A percentile compares a stretch with the other conserved stretches of the same genome.
Evolutionary conservation across 1,140 invertebrate genomes (phyloP).

Genomic region (Drosophila orena): DNA sequence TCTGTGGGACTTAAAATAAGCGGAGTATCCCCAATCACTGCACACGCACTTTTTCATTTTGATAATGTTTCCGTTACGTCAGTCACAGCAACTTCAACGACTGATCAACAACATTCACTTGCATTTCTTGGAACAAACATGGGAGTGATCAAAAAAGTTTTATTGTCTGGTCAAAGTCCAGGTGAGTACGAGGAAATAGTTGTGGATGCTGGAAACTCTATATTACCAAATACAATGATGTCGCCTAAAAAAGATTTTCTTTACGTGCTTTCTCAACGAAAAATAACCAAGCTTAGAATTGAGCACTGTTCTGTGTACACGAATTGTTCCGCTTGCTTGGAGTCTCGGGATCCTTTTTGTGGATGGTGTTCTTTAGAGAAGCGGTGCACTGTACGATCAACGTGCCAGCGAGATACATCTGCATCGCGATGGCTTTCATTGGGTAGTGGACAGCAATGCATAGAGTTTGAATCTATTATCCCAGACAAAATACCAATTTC

Average conservation of each 20-base stretch:
- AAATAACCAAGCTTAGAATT: conserved; percentile 95
- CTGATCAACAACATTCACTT: conserved; percentile 94
- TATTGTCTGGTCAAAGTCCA: conserved; percentile 88
- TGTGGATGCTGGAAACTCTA: conserved; percentile 89
- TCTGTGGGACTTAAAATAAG: conserved; percentile 97
- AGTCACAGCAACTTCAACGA: conserved; percentile 90
- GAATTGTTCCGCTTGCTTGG: conserved; percentile 95
- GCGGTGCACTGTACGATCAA: conserved; percentile 93
- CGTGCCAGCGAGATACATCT: conserved; percentile 95
- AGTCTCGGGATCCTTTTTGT: conserved; percentile 97
- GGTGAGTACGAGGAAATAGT: conserved; percentile 92
- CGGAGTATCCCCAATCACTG: conserved; percentile 92
- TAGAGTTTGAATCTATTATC: conserved; percentile 96
- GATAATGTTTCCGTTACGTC: conserved; percentile 93
- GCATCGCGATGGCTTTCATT: conserved; percentile 96
- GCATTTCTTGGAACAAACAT: conserved; percentile 94
- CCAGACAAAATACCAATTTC: conserved; percentile 95
- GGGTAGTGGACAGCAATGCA: conserved; percentile 96
- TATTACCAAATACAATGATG: conserved; percentile 93
- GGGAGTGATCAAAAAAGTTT: conserved; percentile 91
- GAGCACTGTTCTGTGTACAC: conserved; percentile 95
- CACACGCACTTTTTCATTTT: conserved; percentile 90
- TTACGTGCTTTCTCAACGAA: conserved; percentile 90
- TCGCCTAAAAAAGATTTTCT: conserved; percentile 91
- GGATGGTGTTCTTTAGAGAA: conserved; percentile 99